These are phyloP conservation scores for Microcebus ravelobensis DNA, from an alignment of 2,113 vertebrate genomes.

Conservation along the genomic window DNA sequence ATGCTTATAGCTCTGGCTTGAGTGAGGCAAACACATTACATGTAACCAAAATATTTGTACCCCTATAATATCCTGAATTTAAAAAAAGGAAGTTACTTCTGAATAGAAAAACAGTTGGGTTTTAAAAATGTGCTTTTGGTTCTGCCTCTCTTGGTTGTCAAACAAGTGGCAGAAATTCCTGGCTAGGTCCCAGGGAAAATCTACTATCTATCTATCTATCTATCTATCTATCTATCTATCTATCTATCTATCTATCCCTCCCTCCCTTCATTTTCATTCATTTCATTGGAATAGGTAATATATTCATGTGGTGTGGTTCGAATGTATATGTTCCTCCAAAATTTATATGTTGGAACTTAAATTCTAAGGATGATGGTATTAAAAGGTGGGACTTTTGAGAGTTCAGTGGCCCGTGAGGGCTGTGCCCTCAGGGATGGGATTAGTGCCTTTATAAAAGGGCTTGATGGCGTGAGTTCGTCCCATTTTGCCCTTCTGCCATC, in stretches of 20 bases:
- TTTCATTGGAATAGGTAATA: constrained; percentile 9
- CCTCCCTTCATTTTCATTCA: not conserved
- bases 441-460: not conserved
- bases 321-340: not conserved
- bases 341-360: not conserved
- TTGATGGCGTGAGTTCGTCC: not conserved
- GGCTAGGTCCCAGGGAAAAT: not conserved
- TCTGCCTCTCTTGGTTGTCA: not conserved
- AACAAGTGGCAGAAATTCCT: not conserved
- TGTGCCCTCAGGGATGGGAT: not conserved
- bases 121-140: not conserved
- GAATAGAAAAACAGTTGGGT: not conserved
- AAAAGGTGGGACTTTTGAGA: not conserved
- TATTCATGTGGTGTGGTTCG: not conserved
- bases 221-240: not conserved
- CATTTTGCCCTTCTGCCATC: not conserved
- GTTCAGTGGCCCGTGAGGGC: not conserved
- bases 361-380: not conserved
- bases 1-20: too few relatives aligned
- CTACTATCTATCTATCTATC: not conserved
- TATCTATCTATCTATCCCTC: not conserved
- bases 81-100: constrained; percentile 9
- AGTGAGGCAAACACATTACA: too few relatives aligned
- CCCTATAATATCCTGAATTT: not conserved
- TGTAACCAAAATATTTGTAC: too few relatives aligned